A percentile compares a stretch with the other conserved stretches of the same genome.
phyloP scores from a whole-genome alignment of 1,140 invertebrate genomes.

The Bombus haemorrhoidalis region DNA sequence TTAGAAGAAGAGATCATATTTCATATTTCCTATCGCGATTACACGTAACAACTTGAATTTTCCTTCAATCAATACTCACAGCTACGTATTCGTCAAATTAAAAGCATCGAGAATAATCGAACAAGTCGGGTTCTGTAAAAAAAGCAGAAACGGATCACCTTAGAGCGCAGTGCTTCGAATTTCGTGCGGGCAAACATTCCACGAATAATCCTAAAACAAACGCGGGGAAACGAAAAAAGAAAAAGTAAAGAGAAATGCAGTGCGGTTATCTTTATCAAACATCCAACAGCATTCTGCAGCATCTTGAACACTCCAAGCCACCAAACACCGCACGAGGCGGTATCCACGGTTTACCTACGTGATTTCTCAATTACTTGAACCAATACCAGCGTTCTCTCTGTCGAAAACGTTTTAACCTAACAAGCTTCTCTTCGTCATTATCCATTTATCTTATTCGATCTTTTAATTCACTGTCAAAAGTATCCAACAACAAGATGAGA shows the following conservation, averaged over 20 bases:
- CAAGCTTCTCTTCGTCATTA: neutral
- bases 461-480: neutral
- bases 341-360: neutral
- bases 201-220: neutral
- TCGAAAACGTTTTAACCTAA: neutral
- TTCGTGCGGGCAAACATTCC: neutral
- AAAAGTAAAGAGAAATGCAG: neutral
- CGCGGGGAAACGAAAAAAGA: neutral
- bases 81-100: too few relatives aligned
- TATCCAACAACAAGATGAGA: too few relatives aligned
- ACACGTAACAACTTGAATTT: too few relatives aligned
- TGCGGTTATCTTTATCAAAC: neutral
- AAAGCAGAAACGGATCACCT: neutral
- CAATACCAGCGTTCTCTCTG: neutral
- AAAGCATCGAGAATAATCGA: too few relatives aligned
- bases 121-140: neutral
- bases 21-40: too few relatives aligned
- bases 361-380: neutral
- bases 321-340: neutral
- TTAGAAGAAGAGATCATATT: neutral
- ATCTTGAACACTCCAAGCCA: neutral
- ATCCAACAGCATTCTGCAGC: too few relatives aligned
- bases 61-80: too few relatives aligned
- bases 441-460: constrained; percentile 13
- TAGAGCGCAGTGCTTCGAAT: neutral